These are phyloP conservation scores for Pachyuromys duprasi DNA, from an alignment of 2,797 vertebrate species.

Conservation along the genomic window DNA sequence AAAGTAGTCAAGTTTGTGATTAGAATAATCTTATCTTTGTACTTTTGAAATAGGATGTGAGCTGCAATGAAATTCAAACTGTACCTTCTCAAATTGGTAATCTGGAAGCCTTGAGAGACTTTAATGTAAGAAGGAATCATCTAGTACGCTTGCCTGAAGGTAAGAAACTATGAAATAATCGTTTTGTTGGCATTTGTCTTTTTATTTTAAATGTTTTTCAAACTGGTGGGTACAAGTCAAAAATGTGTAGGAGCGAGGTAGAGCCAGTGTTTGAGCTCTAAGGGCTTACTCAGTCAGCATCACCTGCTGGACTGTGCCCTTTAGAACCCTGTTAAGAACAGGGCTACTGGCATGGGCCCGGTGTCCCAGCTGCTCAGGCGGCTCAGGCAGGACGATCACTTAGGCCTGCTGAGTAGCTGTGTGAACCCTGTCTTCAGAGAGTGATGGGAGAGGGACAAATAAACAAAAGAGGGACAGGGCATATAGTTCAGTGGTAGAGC, in stretches of 20 bases:
- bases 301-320: not conserved
- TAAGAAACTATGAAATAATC: constrained; percentile 79
- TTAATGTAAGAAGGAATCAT: constrained; percentile 97
- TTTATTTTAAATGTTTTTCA: constrained; percentile 55
- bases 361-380: not conserved
- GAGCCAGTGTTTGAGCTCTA: not conserved
- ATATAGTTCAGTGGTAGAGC: not conserved
- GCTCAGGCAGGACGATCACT: not conserved
- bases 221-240: not conserved
- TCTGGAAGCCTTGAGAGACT: constrained; percentile 94
- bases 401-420: not conserved
- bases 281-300: not conserved
- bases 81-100: constrained; percentile 94
- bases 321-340: not conserved
- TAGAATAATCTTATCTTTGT: constrained; percentile 55
- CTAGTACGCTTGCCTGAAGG: constrained; percentile 94
- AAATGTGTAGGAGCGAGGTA: not conserved
- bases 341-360: not conserved
- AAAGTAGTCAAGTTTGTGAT: constrained; percentile 48
- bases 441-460: no score
- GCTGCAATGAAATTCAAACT: constrained; percentile 98
- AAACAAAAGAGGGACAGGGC: not conserved
- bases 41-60: constrained; percentile 92
- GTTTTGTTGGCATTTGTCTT: constrained; percentile 31
- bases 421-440: not conserved